Conservation (phyloP, 2,797 vertebrate species). For the Tadarida brasiliensis region DNA sequence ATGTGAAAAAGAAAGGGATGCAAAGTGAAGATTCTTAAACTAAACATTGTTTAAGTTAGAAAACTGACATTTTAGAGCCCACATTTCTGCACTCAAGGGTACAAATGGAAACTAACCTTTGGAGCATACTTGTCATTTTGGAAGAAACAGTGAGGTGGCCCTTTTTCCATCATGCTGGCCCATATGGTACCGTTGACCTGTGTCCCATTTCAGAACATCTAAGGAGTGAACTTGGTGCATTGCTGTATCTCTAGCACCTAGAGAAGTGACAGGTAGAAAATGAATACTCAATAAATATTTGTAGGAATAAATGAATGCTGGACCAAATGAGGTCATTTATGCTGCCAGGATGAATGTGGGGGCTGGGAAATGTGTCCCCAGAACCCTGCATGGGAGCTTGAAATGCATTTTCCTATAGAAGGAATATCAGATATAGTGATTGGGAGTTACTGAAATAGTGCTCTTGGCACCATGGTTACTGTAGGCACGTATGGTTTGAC, state of each 20-base stretch:
- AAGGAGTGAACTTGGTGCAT: not conserved
- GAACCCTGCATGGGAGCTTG: not conserved
- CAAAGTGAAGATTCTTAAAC: not conserved
- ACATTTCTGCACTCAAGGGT: not conserved
- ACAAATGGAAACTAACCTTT: slow-evolving; percentile 5
- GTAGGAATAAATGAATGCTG: not conserved
- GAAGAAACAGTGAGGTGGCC: not conserved
- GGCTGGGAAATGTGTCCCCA: not conserved
- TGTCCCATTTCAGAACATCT: not conserved
- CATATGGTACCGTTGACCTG: not conserved
- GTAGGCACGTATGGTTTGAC: not conserved
- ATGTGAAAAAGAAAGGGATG: not conserved
- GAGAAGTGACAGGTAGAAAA: not conserved
- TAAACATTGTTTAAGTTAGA: not conserved
- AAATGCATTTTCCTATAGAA: not conserved
- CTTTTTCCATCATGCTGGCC: not conserved
- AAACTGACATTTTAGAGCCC: not conserved
- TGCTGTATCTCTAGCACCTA: not conserved
- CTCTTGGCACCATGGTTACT: not conserved
- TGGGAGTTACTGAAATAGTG: not conserved
- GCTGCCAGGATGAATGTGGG: not conserved
- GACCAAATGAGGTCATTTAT: not conserved
- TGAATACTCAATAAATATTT: not conserved
- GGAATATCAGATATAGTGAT: not conserved
- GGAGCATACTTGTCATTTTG: not conserved